phyloP scores from a whole-genome alignment of 2,797 vertebrate species.

The Danio aesculapii region DNA sequence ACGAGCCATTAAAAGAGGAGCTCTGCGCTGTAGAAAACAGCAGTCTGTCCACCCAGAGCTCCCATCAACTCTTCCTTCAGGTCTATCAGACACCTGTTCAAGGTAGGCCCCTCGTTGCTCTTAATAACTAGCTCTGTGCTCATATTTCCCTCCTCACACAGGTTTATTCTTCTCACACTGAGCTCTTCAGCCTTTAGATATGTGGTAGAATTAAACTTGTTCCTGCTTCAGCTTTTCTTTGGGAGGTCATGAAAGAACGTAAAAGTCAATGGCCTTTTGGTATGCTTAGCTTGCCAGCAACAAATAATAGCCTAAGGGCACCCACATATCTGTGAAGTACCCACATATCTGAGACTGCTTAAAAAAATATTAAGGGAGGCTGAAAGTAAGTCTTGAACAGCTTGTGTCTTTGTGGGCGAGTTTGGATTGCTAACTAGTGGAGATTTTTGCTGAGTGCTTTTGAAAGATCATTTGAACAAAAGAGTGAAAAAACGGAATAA shows the following conservation, averaged over 20 bases:
- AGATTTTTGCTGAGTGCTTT: not conserved
- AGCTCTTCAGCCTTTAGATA: not conserved
- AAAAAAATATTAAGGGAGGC: not conserved
- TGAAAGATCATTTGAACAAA: not conserved
- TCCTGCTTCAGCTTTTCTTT: constrained; percentile 2
- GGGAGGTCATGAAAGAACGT: not conserved
- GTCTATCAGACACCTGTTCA: constrained; percentile 96
- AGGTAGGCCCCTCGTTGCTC: constrained; percentile 74
- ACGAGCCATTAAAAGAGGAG: constrained; percentile 59
- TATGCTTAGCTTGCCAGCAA: constrained; percentile 10
- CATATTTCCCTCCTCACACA: not conserved
- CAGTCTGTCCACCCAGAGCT: constrained; percentile 35
- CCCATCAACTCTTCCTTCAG: constrained; percentile 74
- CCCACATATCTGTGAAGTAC: not conserved
- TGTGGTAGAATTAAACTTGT: not conserved
- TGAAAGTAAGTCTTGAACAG: not conserved
- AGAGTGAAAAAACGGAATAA: not conserved
- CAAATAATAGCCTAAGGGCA: not conserved
- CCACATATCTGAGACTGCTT: constrained; percentile 16
- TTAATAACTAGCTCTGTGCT: constrained; percentile 32
- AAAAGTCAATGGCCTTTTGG: not conserved
- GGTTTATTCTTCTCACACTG: constrained; percentile 4
- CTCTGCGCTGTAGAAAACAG: constrained; percentile 52
- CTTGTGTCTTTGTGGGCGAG: not conserved
- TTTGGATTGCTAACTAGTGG: not conserved